phyloP scores from a whole-genome alignment of 2,113 vertebrate genomes.

The Cinclus cinclus region DNA sequence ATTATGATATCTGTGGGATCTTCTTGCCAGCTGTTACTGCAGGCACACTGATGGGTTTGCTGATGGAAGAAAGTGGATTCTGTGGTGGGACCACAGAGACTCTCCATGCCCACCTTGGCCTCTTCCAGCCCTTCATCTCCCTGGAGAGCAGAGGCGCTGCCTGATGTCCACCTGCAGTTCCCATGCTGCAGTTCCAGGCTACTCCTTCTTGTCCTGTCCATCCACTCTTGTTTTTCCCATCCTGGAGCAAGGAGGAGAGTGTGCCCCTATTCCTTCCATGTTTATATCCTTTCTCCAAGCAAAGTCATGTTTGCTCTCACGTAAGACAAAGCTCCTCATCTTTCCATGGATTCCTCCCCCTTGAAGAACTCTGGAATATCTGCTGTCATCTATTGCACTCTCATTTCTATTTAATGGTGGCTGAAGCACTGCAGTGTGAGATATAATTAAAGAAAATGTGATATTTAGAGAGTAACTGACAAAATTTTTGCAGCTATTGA shows the following conservation, averaged over 20 bases:
- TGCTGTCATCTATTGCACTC: not conserved
- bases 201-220: not conserved
- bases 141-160: not conserved
- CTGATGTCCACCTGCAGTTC: not conserved
- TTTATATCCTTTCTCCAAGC: not conserved
- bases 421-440: not conserved
- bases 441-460: constrained; percentile 7
- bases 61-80: not conserved
- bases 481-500: constrained; percentile 14
- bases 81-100: not conserved
- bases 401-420: not conserved
- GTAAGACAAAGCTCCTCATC: not conserved
- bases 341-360: not conserved
- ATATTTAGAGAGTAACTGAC: constrained; percentile 12
- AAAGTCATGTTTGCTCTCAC: not conserved
- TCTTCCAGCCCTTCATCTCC: not conserved
- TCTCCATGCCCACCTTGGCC: not conserved
- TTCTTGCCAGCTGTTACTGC: not conserved
- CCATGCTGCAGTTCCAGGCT: not conserved
- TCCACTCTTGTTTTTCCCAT: not conserved
- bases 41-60: not conserved
- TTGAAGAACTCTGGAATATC: not conserved
- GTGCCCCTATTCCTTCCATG: not conserved
- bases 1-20: not conserved
- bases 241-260: not conserved